Evolutionary conservation across 1,140 invertebrate genomes (phyloP), one percentile per base, ranked within the genome.

Genomic region (Lepidotrigona ventralis): DNA sequence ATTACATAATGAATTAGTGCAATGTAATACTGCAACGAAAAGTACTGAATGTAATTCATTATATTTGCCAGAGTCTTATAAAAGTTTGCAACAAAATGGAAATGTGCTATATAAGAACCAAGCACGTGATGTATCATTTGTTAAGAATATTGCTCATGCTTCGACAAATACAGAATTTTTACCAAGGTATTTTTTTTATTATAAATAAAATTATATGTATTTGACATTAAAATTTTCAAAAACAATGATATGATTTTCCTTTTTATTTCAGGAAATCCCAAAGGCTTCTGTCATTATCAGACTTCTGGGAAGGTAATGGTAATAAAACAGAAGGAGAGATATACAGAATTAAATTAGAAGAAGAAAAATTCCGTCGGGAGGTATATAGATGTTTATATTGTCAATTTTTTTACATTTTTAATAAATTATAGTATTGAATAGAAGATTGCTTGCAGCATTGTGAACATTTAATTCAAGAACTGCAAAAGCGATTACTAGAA

Each of bases 351-450:
- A 96, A 95, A 91, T 93, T 97, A 15, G 96, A 97, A 92, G 97
- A 97, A 92, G 97, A 97, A 92, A 96, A 96, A 91, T 93, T 97
- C n/a, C 95, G 96, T 85, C 93, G 96, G 95, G 95, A 96, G 94
- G 96, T 97, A 93, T 85, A 64, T 84, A 89, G 86, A 82, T 14
- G 64, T 79, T 66, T 33, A 77, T 21, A 56, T 66, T 2, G 26
- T 69, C 8, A 60, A 33, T 29, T 86, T 77, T 68, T 53, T 1
- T 53, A 2, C 21, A 66, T 81, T 70, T 63, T 72, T 56, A 81
- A 66, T 79, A 68, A 73, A 64, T 39, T 76, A 26, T 46, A 46
- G 5, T 60, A 78, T 29, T 46, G 11, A 29, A 69, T 66, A 66
- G 15, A 70, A 75, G 76, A 53, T 21, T 26, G 46, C 33, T 64